Percentiles rank a stretch among this genome's conserved stretches.
Conservation (phyloP, 2,113 vertebrate species). For the Poeciliopsis prolifica region DNA sequence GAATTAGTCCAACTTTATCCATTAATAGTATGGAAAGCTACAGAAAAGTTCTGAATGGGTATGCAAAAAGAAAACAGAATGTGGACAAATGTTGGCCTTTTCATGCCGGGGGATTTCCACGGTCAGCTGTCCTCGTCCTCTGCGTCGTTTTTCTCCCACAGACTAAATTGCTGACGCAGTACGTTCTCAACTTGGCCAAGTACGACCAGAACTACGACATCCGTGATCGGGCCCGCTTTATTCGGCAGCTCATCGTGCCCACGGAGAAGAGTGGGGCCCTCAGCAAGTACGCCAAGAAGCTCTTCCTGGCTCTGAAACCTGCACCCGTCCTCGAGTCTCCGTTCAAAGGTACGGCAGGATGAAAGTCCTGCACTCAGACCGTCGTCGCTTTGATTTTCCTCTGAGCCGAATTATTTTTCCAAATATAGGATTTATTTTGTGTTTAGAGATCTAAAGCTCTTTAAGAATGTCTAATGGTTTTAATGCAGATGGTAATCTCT, state of each 20-base stretch:
- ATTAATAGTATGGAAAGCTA: too few relatives aligned
- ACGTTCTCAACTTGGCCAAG: conserved; percentile 96
- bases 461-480: neutral
- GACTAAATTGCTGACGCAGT: conserved; percentile 98
- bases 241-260: conserved; percentile 97
- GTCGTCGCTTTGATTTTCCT: too few relatives aligned
- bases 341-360: conserved; percentile 89
- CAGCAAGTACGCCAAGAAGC: conserved; percentile 96
- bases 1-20: neutral
- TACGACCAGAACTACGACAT: conserved; percentile 99
- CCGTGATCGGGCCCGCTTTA: conserved; percentile 94
- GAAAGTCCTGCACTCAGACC: too few relatives aligned
- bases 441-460: neutral
- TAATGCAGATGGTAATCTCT: too few relatives aligned
- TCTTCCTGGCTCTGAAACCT: conserved; percentile 96
- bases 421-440: neutral
- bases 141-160: conserved; percentile 52
- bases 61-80: too few relatives aligned
- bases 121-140: neutral
- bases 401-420: neutral
- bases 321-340: conserved; percentile 95
- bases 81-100: too few relatives aligned
- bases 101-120: too few relatives aligned
- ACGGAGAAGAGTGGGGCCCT: conserved; percentile 94
- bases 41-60: too few relatives aligned